Evolutionary conservation across 2,888 invertebrate species (phyloP), one percentile per base, ranked within the genome.

Genomic region (Podotricha telesiphe): DNA sequence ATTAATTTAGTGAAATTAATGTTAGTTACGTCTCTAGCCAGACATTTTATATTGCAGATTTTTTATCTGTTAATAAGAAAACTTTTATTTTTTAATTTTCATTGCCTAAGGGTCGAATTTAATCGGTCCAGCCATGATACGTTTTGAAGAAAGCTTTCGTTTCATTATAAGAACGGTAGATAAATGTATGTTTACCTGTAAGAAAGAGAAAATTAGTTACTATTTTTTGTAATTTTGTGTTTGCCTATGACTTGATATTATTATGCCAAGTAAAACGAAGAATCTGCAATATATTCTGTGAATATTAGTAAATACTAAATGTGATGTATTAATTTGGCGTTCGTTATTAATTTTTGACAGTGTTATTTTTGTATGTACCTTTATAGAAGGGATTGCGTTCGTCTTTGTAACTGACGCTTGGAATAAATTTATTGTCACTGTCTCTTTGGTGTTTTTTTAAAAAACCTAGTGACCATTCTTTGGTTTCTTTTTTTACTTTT

Each of bases 321-420:
- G 83, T 85, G 82, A 80, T 81, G 80, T 81, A 76, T 77, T 80
- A 74, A 74, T 76, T 81, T 79, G 42, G 68, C 68, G 48, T 68
- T 65, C 37, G 19, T 66, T 63, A 45, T 77, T 28, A 6, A 28
- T 65, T 73, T 70, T 78, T 78, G 63, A 67, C 73, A 65, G 71
- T 75, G 75, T 79, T 82, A 80, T 83, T 78, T 79, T 79, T 78
- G 74, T 79, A 78, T 75, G 75, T 76, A 74, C 73, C 77, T 78
- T 74, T 76, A 66, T 80, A 78, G 80, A 79, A 78, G 77, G 77
- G 76, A 73, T 75, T 74, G 74, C 76, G 79, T 80, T 82, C 76
- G 82, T 82, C 80, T 81, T 80, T 86, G 83, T 86, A 85, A 83
- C 79, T 78, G 82, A 84, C 79, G 88, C 88, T 88, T 87, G 75